Evolutionary conservation across 2,888 invertebrate genomes (phyloP).

Genomic region (Cantharis nigra): DNA sequence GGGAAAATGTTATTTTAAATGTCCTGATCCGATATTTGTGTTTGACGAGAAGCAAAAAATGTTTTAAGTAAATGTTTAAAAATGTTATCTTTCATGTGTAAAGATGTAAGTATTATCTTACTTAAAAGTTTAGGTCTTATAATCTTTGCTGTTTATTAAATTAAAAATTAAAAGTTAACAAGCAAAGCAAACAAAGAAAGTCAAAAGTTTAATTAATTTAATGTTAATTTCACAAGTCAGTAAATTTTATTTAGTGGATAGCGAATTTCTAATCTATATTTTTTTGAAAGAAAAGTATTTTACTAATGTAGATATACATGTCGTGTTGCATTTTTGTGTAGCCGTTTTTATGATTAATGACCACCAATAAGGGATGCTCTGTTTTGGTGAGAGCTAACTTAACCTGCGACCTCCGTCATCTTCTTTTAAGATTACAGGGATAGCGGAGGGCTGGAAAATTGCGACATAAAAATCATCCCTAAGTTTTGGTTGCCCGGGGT

Average conservation of each 20-base stretch:
- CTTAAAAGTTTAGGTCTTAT: neutral
- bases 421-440: conserved; percentile 46
- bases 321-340: conserved; percentile 4
- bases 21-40: conserved; percentile 35
- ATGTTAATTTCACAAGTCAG: no score
- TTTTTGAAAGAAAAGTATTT: neutral
- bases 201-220: no score
- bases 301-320: neutral
- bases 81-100: conserved; percentile 13
- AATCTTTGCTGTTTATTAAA: neutral
- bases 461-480: conserved; percentile 55
- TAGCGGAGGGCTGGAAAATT: conserved; percentile 55
- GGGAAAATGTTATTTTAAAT: conserved; percentile 44
- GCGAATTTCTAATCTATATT: neutral
- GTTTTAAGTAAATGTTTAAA: conserved; percentile 24
- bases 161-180: no score
- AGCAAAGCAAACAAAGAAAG: no score
- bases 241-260: neutral
- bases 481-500: conserved; percentile 40
- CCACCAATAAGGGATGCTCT: conserved; percentile 19
- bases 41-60: conserved; percentile 23
- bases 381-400: conserved; percentile 39
- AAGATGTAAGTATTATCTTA: neutral
- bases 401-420: conserved; percentile 54
- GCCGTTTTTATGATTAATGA: conserved; percentile 17